Evolutionary conservation across 2,113 vertebrate species (phyloP).

Genomic region (Clupea harengus): DNA sequence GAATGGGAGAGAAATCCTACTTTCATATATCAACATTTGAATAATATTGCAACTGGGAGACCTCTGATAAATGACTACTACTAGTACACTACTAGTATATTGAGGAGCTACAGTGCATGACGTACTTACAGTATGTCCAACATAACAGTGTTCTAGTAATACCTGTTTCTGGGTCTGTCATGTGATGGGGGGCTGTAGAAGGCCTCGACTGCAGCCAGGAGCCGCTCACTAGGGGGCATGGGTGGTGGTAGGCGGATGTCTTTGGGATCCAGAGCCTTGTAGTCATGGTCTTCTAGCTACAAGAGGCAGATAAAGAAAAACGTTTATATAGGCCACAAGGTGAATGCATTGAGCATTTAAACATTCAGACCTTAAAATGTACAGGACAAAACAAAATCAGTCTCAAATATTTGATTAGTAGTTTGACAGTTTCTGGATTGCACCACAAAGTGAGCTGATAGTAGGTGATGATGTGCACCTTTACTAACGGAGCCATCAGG

Average conservation of each 20-base stretch:
- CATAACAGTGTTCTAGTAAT: neutral
- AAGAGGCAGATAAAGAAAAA: conserved; percentile 28
- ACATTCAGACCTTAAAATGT: neutral
- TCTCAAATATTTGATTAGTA: neutral
- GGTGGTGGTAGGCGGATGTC: conserved; percentile 96
- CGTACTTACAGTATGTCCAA: neutral
- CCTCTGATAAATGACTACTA: neutral
- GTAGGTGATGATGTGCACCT: conserved; percentile 67
- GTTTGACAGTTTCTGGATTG: too few species aligned
- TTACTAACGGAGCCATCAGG: conserved; percentile 95
- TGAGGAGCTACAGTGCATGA: neutral
- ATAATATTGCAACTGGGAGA: neutral
- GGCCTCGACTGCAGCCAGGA: conserved; percentile 93
- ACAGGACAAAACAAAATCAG: neutral
- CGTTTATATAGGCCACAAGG: neutral
- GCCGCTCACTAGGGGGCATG: conserved; percentile 95
- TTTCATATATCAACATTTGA: neutral
- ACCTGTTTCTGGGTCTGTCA: conserved; percentile 97
- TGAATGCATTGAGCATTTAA: neutral
- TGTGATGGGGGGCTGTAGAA: conserved; percentile 98
- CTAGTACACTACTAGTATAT: too few species aligned
- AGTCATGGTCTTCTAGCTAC: conserved; percentile 94
- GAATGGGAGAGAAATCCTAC: neutral
- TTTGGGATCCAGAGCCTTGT: conserved; percentile 95
- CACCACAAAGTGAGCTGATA: too few species aligned